phyloP scores from a whole-genome alignment of 2,113 vertebrate genomes.

The Illadopsis cleaveri region DNA sequence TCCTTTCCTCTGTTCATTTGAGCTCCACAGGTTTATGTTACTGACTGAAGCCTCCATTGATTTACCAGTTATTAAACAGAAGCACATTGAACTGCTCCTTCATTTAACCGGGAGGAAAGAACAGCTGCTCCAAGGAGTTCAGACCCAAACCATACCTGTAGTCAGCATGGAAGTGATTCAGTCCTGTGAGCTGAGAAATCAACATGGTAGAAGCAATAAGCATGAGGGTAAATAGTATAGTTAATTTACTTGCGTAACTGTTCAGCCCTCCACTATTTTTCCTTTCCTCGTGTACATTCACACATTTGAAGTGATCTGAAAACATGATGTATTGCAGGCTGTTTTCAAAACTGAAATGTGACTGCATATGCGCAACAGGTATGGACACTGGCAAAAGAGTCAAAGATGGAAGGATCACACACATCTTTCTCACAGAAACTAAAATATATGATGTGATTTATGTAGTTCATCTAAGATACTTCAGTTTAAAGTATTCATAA shows the following conservation, averaged over 20 bases:
- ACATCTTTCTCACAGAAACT: background rate
- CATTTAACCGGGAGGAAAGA: background rate
- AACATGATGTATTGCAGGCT: background rate
- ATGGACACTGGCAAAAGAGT: background rate
- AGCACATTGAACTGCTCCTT: background rate
- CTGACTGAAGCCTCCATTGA: background rate
- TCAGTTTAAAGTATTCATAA: background rate
- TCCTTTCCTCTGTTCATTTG: background rate
- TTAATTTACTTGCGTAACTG: background rate
- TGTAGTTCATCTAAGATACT: background rate
- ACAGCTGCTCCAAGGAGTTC: background rate
- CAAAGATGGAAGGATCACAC: background rate
- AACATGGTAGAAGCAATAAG: background rate
- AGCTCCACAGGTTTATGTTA: background rate
- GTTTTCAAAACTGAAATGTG: background rate
- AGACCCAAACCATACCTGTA: background rate
- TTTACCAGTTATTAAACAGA: background rate
- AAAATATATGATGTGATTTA: background rate
- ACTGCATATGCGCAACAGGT: background rate
- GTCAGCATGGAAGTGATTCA: background rate
- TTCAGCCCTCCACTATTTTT: background rate
- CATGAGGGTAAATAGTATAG: background rate
- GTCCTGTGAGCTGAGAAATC: background rate
- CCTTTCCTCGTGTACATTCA: background rate
- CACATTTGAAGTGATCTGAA: background rate